Evolutionary conservation across 1,140 invertebrate species (phyloP), one percentile per base, ranked within the genome.

Genomic region (Octopus sinensis): DNA sequence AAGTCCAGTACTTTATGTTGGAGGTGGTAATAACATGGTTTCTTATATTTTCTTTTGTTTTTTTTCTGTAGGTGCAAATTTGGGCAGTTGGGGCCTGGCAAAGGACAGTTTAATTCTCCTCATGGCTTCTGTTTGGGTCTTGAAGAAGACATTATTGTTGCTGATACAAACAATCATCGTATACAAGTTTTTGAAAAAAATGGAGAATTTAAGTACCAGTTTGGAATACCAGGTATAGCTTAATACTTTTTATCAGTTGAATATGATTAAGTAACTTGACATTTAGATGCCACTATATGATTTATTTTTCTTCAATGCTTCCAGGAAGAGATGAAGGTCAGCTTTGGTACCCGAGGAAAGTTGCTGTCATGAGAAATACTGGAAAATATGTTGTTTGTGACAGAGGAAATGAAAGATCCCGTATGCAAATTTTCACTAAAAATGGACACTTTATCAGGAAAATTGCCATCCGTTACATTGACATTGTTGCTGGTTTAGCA

Each of bases 121-220:
- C 97, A 98, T 91, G 97, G 97, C 78, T 99, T 98, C 91, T 98
- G 97, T 90, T 92, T 99, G 62, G 97, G 97, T 52, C 92, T 94
- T 76, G 91, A 91, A 75, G 96, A 98, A 87, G 96, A 98, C 91
- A 96, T 98, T 87, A 96, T 97, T 86, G 96, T 98, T 86, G 97
- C 97, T 30, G 97, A 98, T 90, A 98, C 97, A 0, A 77, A 77
- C 52, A 99, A 99, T 90, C 98, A 99, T 90, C 94, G 98, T 62
- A 99, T 99, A 82, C 92, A 93, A 84, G 98, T 99, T 85, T 99
- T 99, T 91, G 98, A 99, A 92, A 98, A 98, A 88, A 97, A 99
- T 90, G 98, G 98, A 9, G 93, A 97, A 73, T 99, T 99, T 91
- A 99, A 99, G 92, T 99, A 99, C 91, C 98, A 99, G 90, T 99